Percentiles rank a stretch among this genome's conserved stretches.
These are phyloP conservation scores for Drosophila histrio DNA, from an alignment of 2,888 invertebrate genomes.

Conservation along the genomic window DNA sequence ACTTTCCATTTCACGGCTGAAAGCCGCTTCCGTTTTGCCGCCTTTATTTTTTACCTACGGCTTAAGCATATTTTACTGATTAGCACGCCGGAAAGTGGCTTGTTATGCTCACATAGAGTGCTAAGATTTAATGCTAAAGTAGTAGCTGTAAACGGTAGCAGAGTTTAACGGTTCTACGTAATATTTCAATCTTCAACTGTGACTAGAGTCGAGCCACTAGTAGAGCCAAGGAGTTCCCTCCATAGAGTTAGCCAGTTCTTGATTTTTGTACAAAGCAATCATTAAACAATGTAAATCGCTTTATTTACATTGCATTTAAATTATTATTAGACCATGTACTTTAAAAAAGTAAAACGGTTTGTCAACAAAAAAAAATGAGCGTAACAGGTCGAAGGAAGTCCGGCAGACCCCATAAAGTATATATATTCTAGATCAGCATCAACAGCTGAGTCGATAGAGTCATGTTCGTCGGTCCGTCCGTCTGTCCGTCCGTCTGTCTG, in stretches of 20 bases:
- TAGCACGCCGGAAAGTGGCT: conserved; percentile 35
- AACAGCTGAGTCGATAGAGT: too few relatives aligned
- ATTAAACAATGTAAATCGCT: too few relatives aligned
- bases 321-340: too few relatives aligned
- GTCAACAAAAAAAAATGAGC: too few relatives aligned
- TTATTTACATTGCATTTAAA: too few relatives aligned
- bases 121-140: neutral
- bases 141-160: neutral
- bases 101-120: conserved; percentile 12
- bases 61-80: conserved; percentile 44
- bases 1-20: conserved; percentile 56
- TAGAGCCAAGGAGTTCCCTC: neutral
- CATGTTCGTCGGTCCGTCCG: too few relatives aligned
- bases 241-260: neutral
- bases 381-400: too few relatives aligned
- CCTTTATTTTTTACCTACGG: neutral
- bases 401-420: too few relatives aligned
- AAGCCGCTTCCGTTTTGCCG: neutral
- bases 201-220: neutral
- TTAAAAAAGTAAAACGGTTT: too few relatives aligned
- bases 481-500: too few relatives aligned
- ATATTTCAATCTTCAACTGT: neutral
- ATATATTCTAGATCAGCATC: too few relatives aligned
- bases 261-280: too few relatives aligned
- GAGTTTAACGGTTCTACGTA: neutral